Percentiles rank a stretch among this genome's conserved stretches.
Conservation (phyloP, 2,113 vertebrate genomes). For the Megaptera novaeangliae region DNA sequence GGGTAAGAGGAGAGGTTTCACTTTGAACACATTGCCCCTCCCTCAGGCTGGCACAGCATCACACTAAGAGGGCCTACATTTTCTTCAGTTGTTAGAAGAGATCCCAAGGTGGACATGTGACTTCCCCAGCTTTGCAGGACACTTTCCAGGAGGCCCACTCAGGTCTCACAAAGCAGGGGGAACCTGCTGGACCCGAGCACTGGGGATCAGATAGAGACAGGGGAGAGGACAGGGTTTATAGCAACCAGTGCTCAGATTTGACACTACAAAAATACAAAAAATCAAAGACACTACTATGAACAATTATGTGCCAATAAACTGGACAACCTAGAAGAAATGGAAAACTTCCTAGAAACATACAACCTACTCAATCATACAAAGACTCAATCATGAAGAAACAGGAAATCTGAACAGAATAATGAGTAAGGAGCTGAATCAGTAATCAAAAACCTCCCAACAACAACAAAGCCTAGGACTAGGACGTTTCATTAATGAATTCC, state of each 20-base stretch:
- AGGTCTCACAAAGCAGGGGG: not conserved
- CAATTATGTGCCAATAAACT: not conserved
- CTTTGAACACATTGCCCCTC: not conserved
- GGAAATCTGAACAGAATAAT: not conserved
- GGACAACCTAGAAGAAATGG: not conserved
- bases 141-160: not conserved
- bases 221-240: not conserved
- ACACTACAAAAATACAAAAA: not conserved
- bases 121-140: not conserved
- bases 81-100: not conserved
- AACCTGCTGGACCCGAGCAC: not conserved
- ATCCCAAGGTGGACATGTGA: not conserved
- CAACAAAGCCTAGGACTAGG: not conserved
- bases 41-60: not conserved
- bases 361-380: not conserved
- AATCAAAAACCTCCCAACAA: not conserved
- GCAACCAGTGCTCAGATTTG: not conserved
- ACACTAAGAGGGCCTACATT: not conserved
- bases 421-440: not conserved
- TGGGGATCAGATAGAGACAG: not conserved
- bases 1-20: not conserved
- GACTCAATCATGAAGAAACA: not conserved
- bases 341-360: not conserved
- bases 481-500: not conserved
- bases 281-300: not conserved